Percentiles rank a stretch among this genome's conserved stretches.
Evolutionary conservation across 2,888 invertebrate genomes (phyloP).

Genomic region (Thumatha senex): DNA sequence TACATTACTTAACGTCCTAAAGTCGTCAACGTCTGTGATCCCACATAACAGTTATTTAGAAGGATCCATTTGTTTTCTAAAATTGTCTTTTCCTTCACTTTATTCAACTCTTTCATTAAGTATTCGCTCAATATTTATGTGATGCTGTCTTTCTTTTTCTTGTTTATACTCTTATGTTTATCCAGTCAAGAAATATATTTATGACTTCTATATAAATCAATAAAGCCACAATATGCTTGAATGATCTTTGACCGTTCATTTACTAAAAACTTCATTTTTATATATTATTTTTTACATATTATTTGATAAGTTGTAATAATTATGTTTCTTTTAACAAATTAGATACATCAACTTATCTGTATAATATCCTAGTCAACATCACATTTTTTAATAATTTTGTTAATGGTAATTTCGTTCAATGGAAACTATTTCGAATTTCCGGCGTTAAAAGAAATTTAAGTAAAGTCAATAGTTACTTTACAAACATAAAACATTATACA

Average conservation of each 20-base stretch:
- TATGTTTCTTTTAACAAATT: slow-evolving; percentile 73
- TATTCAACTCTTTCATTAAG: slow-evolving; percentile 17
- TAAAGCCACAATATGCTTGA: slow-evolving; percentile 14
- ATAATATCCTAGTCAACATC: slow-evolving; percentile 75
- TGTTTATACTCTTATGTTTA: slow-evolving; percentile 18
- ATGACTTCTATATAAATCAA: slow-evolving; percentile 13
- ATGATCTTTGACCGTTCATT: slow-evolving; percentile 18
- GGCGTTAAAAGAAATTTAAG: neutral
- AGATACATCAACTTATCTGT: slow-evolving; percentile 70
- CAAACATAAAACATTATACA: neutral
- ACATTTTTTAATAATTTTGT: slow-evolving; percentile 69
- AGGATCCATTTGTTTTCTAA: slow-evolving; percentile 47
- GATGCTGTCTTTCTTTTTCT: slow-evolving; percentile 13
- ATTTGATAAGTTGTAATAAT: slow-evolving; percentile 44
- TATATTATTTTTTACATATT: slow-evolving; percentile 43
- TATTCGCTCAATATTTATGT: slow-evolving; percentile 11
- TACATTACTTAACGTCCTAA: slow-evolving; percentile 66
- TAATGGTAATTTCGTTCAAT: slow-evolving; percentile 28
- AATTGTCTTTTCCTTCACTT: slow-evolving; percentile 12
- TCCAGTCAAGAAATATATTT: slow-evolving; percentile 10
- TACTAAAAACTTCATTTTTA: slow-evolving; percentile 39
- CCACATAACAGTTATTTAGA: slow-evolving; percentile 62
- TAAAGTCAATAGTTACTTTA: neutral
- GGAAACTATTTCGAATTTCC: neutral
- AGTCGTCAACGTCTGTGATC: slow-evolving; percentile 64